Evolutionary conservation across 2,888 invertebrate genomes (phyloP).

Genomic region (Galeruca laticollis): DNA sequence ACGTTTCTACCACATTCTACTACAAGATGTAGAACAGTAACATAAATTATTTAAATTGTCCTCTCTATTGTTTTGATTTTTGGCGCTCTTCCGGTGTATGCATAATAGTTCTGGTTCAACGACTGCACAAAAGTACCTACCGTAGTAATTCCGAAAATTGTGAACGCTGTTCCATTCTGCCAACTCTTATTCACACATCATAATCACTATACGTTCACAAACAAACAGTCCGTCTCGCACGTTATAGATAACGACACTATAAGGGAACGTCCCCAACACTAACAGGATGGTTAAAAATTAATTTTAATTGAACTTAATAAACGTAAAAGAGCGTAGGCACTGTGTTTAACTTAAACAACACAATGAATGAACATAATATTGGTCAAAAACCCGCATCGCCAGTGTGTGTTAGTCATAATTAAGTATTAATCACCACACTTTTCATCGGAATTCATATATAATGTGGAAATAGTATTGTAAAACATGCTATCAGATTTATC

Average conservation of each 20-base stretch:
- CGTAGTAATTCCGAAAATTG: conserved; percentile 60
- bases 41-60: neutral
- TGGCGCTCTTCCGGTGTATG: neutral
- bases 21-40: neutral
- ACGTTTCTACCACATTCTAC: neutral
- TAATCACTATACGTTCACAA: conserved; percentile 37
- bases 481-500: conserved; percentile 33
- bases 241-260: conserved; percentile 12
- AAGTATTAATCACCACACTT: conserved; percentile 51
- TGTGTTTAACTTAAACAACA: conserved; percentile 45
- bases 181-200: conserved; percentile 35
- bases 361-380: conserved; percentile 43
- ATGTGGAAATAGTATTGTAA: conserved; percentile 39
- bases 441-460: conserved; percentile 45
- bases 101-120: neutral
- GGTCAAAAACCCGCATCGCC: conserved; percentile 52
- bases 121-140: conserved; percentile 51
- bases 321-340: conserved; percentile 44
- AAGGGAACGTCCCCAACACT: conserved; percentile 55
- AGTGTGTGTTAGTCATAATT: conserved; percentile 51
- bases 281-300: conserved; percentile 66
- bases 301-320: conserved; percentile 64
- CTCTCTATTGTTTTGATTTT: neutral
- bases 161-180: conserved; percentile 53
- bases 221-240: conserved; percentile 19